Conservation (phyloP, 2,888 invertebrate genomes). For the Augochlorella aurata region DNA sequence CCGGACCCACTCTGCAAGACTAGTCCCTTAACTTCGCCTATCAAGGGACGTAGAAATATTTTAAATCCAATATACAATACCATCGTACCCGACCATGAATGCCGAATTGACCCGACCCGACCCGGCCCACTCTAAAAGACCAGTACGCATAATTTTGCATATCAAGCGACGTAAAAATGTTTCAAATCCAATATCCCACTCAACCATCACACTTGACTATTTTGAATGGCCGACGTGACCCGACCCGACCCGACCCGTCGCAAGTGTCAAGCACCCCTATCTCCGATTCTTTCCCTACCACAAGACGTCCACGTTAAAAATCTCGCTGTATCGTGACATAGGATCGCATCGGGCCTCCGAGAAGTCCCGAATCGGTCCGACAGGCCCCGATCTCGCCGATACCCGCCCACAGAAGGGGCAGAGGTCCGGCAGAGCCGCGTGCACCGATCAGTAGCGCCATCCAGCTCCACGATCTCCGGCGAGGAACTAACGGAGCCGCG, state of each 20-base stretch:
- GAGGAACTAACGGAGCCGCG: constrained; percentile 47
- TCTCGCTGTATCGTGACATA: neutral
- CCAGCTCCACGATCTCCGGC: constrained; percentile 6
- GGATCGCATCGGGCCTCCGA: neutral
- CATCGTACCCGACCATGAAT: too few species aligned
- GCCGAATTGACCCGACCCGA: neutral
- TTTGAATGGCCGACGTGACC: neutral
- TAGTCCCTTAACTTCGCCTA: too few species aligned
- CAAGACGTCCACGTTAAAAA: neutral
- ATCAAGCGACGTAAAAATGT: neutral
- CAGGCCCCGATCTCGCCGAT: neutral
- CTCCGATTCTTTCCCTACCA: neutral
- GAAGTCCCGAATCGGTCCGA: neutral
- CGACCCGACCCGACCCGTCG: neutral
- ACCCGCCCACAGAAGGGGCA: neutral
- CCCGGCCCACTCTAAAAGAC: neutral
- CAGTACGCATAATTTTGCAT: neutral
- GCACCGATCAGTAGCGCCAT: constrained; percentile 57
- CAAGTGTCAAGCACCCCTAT: neutral
- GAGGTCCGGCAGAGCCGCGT: neutral
- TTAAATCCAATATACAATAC: too few species aligned
- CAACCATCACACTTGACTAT: neutral
- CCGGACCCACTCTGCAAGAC: too few species aligned
- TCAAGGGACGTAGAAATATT: too few species aligned
- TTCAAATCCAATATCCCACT: too few species aligned